phyloP scores from a whole-genome alignment of 1,140 invertebrate species.

The Cydia amplana region DNA sequence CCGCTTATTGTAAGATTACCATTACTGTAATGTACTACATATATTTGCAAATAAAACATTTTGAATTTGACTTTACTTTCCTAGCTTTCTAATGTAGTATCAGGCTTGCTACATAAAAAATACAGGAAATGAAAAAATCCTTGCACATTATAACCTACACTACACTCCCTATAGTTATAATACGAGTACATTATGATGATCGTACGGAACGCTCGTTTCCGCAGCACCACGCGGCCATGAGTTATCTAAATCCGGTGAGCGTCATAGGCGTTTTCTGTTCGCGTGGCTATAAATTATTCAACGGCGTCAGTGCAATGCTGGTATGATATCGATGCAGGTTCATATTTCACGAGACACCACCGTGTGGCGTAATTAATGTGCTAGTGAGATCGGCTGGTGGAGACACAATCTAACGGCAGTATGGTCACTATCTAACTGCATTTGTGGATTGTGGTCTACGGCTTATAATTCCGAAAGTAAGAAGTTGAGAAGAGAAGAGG shows the following conservation, averaged over 20 bases:
- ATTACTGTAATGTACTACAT: too few relatives aligned
- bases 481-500: too few relatives aligned
- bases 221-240: slow-evolving; percentile 9
- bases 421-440: slow-evolving; percentile 10
- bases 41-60: too few relatives aligned
- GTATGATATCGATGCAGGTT: slow-evolving; percentile 45
- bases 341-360: slow-evolving; percentile 44
- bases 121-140: too few relatives aligned
- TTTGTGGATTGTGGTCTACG: background rate
- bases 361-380: slow-evolving; percentile 44
- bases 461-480: too few relatives aligned
- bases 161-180: too few relatives aligned
- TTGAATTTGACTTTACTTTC: too few relatives aligned
- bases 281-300: slow-evolving; percentile 43
- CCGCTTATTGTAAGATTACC: too few relatives aligned
- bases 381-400: slow-evolving; percentile 11
- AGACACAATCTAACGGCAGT: background rate
- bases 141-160: too few relatives aligned
- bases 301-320: slow-evolving; percentile 43
- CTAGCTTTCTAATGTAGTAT: too few relatives aligned
- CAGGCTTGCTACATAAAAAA: too few relatives aligned
- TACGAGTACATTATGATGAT: slow-evolving; percentile 7
- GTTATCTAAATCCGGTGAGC: slow-evolving; percentile 32
- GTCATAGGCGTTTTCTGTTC: slow-evolving; percentile 37
- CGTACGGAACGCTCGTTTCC: background rate